Evolutionary conservation across 2,797 vertebrate genomes (phyloP).

Genomic region (Rhincodon typus): DNA sequence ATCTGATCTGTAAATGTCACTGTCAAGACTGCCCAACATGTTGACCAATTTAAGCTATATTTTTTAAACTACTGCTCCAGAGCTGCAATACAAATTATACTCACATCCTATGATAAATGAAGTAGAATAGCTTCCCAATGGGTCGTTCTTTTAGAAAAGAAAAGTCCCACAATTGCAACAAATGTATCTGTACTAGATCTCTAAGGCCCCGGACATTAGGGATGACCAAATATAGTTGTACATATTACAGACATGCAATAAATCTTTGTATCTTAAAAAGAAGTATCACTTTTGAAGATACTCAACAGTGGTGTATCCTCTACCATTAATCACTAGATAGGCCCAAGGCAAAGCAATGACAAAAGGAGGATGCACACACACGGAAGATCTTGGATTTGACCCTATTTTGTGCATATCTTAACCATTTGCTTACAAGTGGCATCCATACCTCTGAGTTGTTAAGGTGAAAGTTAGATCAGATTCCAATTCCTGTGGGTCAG

Average conservation of each 20-base stretch:
- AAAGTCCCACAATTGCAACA: background rate
- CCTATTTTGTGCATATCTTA: background rate
- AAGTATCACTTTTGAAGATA: too few species aligned
- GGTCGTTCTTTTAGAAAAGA: background rate
- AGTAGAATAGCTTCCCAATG: background rate
- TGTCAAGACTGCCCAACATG: background rate
- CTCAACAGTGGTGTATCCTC: too few species aligned
- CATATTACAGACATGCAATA: too few species aligned
- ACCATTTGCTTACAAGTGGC: background rate
- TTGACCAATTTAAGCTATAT: background rate
- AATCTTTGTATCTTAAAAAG: too few species aligned
- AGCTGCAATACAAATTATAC: background rate
- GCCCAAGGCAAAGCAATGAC: background rate
- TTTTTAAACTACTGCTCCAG: background rate
- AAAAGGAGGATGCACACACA: background rate
- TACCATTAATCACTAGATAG: too few species aligned
- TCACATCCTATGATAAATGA: background rate
- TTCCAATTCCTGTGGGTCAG: background rate
- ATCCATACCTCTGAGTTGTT: background rate
- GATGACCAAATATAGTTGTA: too few species aligned
- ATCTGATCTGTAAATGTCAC: background rate
- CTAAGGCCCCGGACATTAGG: too few species aligned
- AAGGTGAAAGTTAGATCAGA: background rate
- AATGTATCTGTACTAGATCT: too few species aligned
- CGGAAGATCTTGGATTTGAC: background rate